phyloP scores from a whole-genome alignment of 2,113 vertebrate species.

The Pimephales promelas region DNA sequence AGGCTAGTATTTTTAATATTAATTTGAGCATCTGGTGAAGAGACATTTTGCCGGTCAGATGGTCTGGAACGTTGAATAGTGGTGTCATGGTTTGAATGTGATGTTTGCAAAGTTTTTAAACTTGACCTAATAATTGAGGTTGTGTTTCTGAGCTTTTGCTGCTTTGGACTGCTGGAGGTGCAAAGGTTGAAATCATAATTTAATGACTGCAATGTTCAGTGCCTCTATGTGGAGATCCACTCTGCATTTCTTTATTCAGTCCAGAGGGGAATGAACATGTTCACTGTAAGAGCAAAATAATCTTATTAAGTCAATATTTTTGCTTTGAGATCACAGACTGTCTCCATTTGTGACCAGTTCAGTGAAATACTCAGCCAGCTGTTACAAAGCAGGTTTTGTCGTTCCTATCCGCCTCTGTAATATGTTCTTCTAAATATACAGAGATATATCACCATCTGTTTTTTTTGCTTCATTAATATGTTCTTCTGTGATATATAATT shows the following conservation, averaged over 20 bases:
- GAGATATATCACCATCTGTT: not conserved
- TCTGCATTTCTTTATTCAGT: constrained; percentile 38
- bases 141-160: constrained; percentile 5
- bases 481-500: not conserved
- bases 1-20: not conserved
- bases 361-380: not conserved
- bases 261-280: constrained; percentile 32
- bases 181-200: constrained; percentile 21
- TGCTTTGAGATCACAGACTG: not conserved
- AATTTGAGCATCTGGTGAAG: not conserved
- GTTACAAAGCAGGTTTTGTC: not conserved
- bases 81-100: not conserved
- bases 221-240: constrained; percentile 2
- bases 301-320: constrained; percentile 47
- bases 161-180: not conserved
- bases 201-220: not conserved
- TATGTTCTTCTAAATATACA: not conserved
- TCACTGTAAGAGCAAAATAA: constrained; percentile 41
- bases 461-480: not conserved
- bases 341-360: constrained; percentile 10
- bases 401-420: not conserved
- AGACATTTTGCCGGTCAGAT: not conserved
- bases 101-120: constrained; percentile 1
- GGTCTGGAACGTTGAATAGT: not conserved
- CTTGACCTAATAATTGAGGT: constrained; percentile 11